Evolutionary conservation across 92 coral and sea anemone species (phyloP), one percentile per base, ranked within the genome.

Genomic region (Bergia sp.): DNA sequence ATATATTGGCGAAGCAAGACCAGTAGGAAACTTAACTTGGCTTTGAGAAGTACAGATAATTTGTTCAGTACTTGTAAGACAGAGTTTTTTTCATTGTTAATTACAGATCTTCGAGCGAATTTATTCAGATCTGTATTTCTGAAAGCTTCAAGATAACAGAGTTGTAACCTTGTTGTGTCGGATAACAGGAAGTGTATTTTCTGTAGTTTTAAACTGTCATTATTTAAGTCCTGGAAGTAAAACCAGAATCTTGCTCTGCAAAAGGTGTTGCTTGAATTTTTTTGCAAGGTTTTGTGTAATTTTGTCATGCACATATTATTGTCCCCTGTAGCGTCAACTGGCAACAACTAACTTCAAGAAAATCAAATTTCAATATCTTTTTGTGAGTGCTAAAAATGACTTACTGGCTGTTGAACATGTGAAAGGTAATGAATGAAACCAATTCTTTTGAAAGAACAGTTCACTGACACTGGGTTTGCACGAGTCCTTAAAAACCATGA

Each of bases 171-270:
- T 12, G 29, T 13, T 61, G 29, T 61, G 69, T 61, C 69, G 53
- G 8, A 23, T 81, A 23, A 36, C 6, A 5, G 16, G 74, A 40
- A 57, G 43, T 57, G 11, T 1, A 39, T 64, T 39, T 61, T 37
- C n/a, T 81, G 73, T 81, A 9, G 65, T 23, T 71, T 44, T 71
- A 69, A 67, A 66, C 79, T 84, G 87, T 84, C 71, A 84, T 69
- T 84, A 84, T 84, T 84, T 84, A 84, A 84, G 39, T 9, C 37
- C 7, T 53, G 65, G 20, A 39, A 76, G 80, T 76, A 76, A 76
- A 73, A 38, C 80, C 3, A 76, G 50, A 50, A 41, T 76, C 80
- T 41, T 76, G 80, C 80, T 76, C 50, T 76, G 47, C 45, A 0
- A 3, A 4, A 10, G 11, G 58, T 53, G 58, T 53, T 53, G 58